These are phyloP conservation scores for Xanthorhoe designata DNA, from an alignment of 2,888 invertebrate species.

Conservation along the genomic window DNA sequence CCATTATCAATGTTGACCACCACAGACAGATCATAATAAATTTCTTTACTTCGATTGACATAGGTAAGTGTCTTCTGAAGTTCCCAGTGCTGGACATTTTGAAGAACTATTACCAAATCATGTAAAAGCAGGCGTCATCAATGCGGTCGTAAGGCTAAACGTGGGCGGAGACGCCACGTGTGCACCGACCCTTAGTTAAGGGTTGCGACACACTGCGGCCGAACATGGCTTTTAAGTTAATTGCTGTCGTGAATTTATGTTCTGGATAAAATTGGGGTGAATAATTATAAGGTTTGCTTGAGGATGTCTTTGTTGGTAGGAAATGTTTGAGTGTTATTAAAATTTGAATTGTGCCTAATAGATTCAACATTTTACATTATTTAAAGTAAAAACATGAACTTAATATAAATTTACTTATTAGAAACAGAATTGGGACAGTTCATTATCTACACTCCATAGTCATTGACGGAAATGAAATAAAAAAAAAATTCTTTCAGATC, in stretches of 20 bases:
- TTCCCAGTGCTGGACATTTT: neutral
- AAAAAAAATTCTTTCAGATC: too few species aligned
- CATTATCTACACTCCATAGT: too few species aligned
- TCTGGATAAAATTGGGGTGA: slow-evolving; percentile 60
- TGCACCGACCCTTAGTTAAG: slow-evolving; percentile 73
- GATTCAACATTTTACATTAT: neutral
- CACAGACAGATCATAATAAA: too few species aligned
- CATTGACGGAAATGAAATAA: too few species aligned
- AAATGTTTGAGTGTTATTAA: slow-evolving; percentile 12
- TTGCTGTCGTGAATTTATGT: slow-evolving; percentile 71
- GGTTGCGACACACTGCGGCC: slow-evolving; percentile 69
- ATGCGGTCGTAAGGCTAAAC: slow-evolving; percentile 63
- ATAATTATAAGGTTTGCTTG: slow-evolving; percentile 43
- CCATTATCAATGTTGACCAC: too few species aligned
- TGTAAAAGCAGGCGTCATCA: slow-evolving; percentile 44
- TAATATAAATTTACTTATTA: too few species aligned
- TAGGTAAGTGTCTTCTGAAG: neutral
- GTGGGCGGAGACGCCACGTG: slow-evolving; percentile 78
- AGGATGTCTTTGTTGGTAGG: slow-evolving; percentile 23
- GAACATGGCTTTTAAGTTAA: slow-evolving; percentile 77
- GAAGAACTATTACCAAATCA: slow-evolving; percentile 2
- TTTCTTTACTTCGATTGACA: neutral
- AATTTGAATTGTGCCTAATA: neutral
- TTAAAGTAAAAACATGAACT: neutral
- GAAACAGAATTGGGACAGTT: too few species aligned